Evolutionary conservation across 2,888 invertebrate species (phyloP), one percentile per base, ranked within the genome.

Genomic region (Ennomos erosarius): DNA sequence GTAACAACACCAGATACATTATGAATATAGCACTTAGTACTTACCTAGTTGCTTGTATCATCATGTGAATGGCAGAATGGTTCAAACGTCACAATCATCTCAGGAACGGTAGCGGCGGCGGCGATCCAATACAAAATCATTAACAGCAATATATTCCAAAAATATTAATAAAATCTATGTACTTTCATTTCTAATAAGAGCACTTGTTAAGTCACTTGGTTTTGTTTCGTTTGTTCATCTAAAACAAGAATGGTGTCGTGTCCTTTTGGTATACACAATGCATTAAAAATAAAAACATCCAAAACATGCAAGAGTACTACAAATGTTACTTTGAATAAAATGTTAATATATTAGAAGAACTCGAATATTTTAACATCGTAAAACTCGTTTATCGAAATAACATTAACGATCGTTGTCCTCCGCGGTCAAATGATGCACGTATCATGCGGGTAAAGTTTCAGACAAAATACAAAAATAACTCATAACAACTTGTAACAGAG

Each of bases 1-100:
- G 6, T 5, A 26, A 6, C 6, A 26, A 26, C 5, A 26, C 6
- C 26, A 26, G 26, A 26, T 26, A 26, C 26, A n/a, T 26, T 26
- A 26, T 26, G 5, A 26, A 6, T 26, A 26, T 26, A 26, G 26
- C 26, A 26, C 6, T 26, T 26, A 26, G 26, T 5, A 85, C 90
- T 88, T 76, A 91, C 91, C 91, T 90, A 81, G 72, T 78, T 70
- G 67, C 79, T 70, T 87, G 91, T 91, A 90, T 91, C 87, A 90
- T 88, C 90, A 50, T 76, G 73, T 72, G 65, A 68, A 69, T 81
- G 82, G 88, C 71, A 77, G 84, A 88, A 79, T 74, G 72, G 73
- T 72, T 55, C 68, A 74, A 73, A 68, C 66, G 61, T 64, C 63
- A 55, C 66, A 62, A 69, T 80, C 73, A 71, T 75, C 68, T 69